phyloP scores from a whole-genome alignment of 2,888 invertebrate genomes.

The Keiferia lycopersicella region DNA sequence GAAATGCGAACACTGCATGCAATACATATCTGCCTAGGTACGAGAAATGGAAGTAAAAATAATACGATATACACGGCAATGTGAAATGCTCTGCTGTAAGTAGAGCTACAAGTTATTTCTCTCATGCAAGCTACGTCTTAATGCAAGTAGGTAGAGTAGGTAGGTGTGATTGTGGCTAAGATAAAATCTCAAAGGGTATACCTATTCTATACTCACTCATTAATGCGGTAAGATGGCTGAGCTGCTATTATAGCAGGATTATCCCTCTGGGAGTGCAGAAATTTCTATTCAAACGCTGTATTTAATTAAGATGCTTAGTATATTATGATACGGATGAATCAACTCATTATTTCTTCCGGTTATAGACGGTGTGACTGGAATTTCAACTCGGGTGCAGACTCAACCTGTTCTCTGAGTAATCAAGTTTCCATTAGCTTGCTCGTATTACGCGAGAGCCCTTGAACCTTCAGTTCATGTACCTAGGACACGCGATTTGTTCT shows the following conservation, averaged over 20 bases:
- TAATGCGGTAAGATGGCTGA: neutral
- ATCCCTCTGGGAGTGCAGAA: neutral
- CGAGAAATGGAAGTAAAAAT: too few relatives aligned
- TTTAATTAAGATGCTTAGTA: neutral
- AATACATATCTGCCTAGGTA: too few relatives aligned
- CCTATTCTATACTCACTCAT: neutral
- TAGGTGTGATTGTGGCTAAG: too few relatives aligned
- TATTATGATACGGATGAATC: neutral
- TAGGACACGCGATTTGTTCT: neutral
- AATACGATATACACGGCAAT: too few relatives aligned
- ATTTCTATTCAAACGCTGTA: neutral
- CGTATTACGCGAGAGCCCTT: constrained; percentile 6
- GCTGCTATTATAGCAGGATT: neutral
- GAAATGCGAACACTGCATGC: too few relatives aligned
- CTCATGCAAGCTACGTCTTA: too few relatives aligned
- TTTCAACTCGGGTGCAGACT: neutral
- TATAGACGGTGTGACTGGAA: neutral
- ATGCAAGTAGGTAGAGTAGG: too few relatives aligned
- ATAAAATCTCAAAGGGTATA: too few relatives aligned
- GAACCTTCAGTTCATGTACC: neutral
- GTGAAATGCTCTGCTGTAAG: too few relatives aligned
- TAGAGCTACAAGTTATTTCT: too few relatives aligned
- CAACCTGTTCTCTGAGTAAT: neutral
- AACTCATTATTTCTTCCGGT: neutral
- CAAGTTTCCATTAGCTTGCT: constrained; percentile 3